Conservation (phyloP, 2,113 vertebrate species). For the Apistogramma diplotaenia region DNA sequence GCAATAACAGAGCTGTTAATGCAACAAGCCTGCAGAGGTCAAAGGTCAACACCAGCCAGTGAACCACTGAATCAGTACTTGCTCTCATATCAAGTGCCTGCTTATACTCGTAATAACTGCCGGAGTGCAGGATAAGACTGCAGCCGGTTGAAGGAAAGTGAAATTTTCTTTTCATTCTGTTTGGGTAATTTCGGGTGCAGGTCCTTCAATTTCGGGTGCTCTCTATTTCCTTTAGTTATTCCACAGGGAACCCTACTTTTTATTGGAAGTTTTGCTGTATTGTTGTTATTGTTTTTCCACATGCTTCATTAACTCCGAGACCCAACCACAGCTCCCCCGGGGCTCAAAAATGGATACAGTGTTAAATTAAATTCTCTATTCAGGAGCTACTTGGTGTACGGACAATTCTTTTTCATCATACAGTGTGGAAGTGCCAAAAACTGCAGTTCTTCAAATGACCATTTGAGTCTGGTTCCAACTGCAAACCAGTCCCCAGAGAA, state of each 20-base stretch:
- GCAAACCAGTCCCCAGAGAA: background rate
- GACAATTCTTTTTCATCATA: too few relatives aligned
- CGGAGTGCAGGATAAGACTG: background rate
- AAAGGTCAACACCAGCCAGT: constrained; percentile 18
- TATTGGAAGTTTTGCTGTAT: background rate
- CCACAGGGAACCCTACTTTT: background rate
- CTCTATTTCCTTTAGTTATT: background rate
- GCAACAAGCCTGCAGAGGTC: constrained; percentile 15
- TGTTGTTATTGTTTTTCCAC: background rate
- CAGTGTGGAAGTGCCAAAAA: too few relatives aligned
- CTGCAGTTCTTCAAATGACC: background rate
- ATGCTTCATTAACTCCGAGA: background rate
- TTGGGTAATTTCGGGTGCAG: background rate
- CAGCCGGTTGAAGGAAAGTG: background rate
- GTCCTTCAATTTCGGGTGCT: background rate
- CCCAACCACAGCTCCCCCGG: background rate
- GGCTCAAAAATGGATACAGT: background rate
- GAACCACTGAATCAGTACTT: background rate
- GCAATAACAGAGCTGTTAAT: constrained; percentile 40
- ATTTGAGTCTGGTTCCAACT: background rate
- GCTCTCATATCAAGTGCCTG: background rate
- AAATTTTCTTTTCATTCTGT: background rate
- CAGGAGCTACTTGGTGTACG: too few relatives aligned
- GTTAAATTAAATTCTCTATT: too few relatives aligned
- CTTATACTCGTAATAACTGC: background rate